Base-by-base conservation (phyloP, 2,113 vertebrate species). In the Rhinoderma darwinii region DNA sequence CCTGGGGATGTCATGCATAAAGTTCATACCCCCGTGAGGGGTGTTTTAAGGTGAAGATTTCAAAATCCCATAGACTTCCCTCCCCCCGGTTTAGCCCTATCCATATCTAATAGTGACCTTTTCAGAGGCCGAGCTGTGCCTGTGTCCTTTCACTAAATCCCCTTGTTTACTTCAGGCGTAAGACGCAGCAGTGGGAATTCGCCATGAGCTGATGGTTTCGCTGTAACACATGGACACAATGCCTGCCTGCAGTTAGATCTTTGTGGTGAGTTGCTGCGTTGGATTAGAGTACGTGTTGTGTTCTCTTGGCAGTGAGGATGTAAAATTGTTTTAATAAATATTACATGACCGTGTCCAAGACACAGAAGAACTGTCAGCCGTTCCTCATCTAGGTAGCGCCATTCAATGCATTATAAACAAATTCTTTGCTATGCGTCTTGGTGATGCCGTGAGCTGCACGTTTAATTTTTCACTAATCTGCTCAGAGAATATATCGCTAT, bases 241-340 rank as follows among this genome's bases (percentile, higher is more conserved):
- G n/a, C 44, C 12, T 27, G 74, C 27, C 44, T 15, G 20, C 18
- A 14, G 18, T 27, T 12, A 17, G 50, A 17, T 76, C 15, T 74
- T 47, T 76, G 22, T 76, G 17, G 22, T n/a, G n/a, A 27, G 73
- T 44, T 27, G 73, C 73, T 44, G 41, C n/a, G 25, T 76, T 41
- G n/a, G 41, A 76, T 44, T 76, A 25, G n/a, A 74, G 72, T 11
- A 25, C 20, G 14, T 37, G 50, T 35, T 37, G 30, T 44, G 22
- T 44, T 54, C 47, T 44, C 51, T 80, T 80, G 77, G 77, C 77
- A 80, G 51, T 39, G 10, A 37, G 25, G 32, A 56, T 59, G 77
- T n/a, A 80, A 80, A 80, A 39, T 51, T 51, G n/a, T 80, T 59
- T 80, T 51, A 59, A 35, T 59, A 51, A 39, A 80, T 80, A 80